Evolutionary conservation across 2,113 vertebrate species (phyloP).

Genomic region (Odobenus rosmarus): DNA sequence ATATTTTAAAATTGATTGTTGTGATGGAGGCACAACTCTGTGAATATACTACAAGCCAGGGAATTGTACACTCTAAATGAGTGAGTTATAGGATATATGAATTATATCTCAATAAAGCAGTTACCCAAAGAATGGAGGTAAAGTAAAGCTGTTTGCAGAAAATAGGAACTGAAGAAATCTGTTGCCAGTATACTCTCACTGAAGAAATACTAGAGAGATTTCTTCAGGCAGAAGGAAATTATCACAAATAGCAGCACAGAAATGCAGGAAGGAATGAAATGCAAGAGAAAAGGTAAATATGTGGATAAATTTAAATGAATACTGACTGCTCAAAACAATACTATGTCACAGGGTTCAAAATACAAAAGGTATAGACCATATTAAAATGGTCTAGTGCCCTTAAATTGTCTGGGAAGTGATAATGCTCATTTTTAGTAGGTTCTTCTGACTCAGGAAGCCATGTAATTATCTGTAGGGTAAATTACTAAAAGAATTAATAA

Average conservation of each 20-base stretch:
- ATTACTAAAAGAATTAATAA: background rate
- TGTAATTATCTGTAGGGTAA: background rate
- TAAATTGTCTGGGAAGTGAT: background rate
- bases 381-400: background rate
- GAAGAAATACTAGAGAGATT: background rate
- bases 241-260: slow-evolving; percentile 9
- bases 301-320: background rate
- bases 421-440: background rate
- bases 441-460: background rate
- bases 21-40: background rate
- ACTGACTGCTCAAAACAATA: background rate
- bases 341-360: background rate
- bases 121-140: background rate
- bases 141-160: slow-evolving; percentile 23
- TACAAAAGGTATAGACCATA: background rate
- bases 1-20: background rate
- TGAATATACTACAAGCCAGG: background rate
- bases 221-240: background rate
- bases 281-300: background rate
- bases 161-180: slow-evolving; percentile 13
- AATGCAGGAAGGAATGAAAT: background rate
- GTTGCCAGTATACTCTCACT: background rate
- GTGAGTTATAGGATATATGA: background rate
- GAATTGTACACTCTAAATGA: background rate
- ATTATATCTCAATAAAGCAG: background rate